Evolutionary conservation across 2,113 vertebrate genomes (phyloP).

Genomic region (Melospiza melodia): DNA sequence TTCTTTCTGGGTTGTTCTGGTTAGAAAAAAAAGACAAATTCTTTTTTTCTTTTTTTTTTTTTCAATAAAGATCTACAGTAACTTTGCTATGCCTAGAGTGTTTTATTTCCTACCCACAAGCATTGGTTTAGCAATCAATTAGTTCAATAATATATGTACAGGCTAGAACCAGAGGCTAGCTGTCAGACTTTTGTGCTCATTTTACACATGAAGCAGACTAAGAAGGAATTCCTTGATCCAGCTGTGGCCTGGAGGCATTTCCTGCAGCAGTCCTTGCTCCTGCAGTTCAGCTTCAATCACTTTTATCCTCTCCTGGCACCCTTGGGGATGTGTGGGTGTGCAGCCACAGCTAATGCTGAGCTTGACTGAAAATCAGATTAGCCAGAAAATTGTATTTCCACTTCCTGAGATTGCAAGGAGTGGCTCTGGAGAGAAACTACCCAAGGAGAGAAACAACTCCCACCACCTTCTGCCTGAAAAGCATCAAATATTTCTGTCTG

Average conservation of each 20-base stretch:
- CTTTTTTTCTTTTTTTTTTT: not conserved
- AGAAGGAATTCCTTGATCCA: not conserved
- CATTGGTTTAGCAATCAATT: not conserved
- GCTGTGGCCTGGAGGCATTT: not conserved
- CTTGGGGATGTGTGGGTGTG: not conserved
- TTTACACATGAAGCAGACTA: not conserved
- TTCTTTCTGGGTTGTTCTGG: slow-evolving; percentile 69
- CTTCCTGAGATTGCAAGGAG: not conserved
- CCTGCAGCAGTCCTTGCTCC: not conserved
- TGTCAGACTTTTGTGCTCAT: not conserved
- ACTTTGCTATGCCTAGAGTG: slow-evolving; percentile 46
- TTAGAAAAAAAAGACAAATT: slow-evolving; percentile 41
- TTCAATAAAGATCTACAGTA: slow-evolving; percentile 70
- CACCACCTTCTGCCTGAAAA: not conserved
- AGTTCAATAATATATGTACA: not conserved
- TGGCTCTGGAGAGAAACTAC: not conserved
- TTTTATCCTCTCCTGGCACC: not conserved
- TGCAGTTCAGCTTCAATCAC: not conserved
- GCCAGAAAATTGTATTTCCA: not conserved
- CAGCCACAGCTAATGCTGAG: not conserved
- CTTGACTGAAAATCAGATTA: not conserved
- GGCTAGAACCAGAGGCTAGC: not conserved
- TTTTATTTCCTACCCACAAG: slow-evolving; percentile 63
- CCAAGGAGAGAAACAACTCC: not conserved
- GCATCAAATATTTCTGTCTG: not conserved